Evolutionary conservation across 2,797 vertebrate species (phyloP).

Genomic region (Amblyraja radiata): DNA sequence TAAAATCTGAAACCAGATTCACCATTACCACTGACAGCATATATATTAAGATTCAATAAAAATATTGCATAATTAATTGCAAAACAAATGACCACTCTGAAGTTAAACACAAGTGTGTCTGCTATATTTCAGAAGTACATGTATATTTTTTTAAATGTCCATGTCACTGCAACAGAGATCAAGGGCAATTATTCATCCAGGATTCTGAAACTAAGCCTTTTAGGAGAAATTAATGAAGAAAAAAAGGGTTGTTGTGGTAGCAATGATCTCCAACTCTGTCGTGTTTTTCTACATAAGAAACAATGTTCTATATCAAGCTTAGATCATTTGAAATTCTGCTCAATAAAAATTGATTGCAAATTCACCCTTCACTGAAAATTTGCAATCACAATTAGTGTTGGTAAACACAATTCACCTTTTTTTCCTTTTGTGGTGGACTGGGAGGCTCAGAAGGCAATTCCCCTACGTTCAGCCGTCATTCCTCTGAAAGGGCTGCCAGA

Average conservation of each 20-base stretch:
- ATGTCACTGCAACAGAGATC: neutral
- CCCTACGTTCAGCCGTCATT: neutral
- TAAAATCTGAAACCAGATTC: neutral
- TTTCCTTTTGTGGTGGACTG: neutral
- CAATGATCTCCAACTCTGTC: neutral
- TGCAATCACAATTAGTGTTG: neutral
- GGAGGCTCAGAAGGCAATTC: neutral
- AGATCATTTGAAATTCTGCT: neutral
- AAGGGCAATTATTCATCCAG: neutral
- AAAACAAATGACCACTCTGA: neutral
- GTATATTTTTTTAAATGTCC: neutral
- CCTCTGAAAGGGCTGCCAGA: neutral
- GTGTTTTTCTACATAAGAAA: neutral
- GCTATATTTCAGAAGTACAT: neutral
- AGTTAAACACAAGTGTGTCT: neutral
- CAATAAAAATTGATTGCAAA: neutral
- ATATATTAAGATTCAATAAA: neutral
- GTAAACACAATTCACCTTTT: neutral
- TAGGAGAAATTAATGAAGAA: neutral
- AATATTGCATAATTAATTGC: neutral
- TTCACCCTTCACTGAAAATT: neutral
- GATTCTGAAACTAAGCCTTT: neutral
- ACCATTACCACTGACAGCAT: neutral
- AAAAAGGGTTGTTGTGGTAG: neutral
- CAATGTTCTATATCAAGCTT: neutral